These are phyloP conservation scores for Piliocolobus tephrosceles DNA, from an alignment of 2,113 vertebrate species.

Conservation along the genomic window DNA sequence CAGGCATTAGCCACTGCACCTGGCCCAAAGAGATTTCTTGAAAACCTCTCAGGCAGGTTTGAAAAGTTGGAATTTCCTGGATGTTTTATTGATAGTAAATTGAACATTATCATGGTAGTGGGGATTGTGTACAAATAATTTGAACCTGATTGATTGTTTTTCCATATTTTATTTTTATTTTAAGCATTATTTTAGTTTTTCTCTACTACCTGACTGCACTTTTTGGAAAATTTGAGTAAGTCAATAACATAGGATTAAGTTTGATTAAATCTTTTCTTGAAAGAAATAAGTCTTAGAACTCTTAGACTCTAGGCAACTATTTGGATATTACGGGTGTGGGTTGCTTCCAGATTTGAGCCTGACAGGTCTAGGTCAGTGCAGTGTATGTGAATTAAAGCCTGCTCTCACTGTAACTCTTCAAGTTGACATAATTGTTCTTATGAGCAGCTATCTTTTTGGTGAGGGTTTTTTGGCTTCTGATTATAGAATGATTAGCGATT, in stretches of 20 bases:
- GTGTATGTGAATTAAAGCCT: not conserved
- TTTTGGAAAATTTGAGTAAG: not conserved
- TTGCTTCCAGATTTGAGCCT: slow-evolving; percentile 39
- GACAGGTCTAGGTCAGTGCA: not conserved
- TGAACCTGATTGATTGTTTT: not conserved
- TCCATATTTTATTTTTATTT: not conserved
- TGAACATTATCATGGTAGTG: slow-evolving; percentile 2
- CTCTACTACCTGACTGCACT: not conserved
- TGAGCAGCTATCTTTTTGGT: not conserved
- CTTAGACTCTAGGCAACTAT: not conserved
- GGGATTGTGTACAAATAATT: not conserved
- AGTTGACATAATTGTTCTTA: not conserved
- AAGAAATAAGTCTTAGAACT: not conserved
- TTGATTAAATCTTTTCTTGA: not conserved
- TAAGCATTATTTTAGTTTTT: slow-evolving; percentile 15
- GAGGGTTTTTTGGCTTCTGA: not conserved
- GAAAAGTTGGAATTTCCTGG: not conserved
- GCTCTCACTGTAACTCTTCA: not conserved
- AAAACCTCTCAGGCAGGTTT: not conserved
- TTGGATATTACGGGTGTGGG: not conserved
- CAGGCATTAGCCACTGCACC: too few relatives aligned
- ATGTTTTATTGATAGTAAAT: not conserved
- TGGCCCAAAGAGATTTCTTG: slow-evolving; percentile 19
- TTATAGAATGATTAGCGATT: not conserved
- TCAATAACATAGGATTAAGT: not conserved